These are phyloP conservation scores for Drosophila bocqueti DNA, from an alignment of 1,140 invertebrate genomes.

Conservation along the genomic window DNA sequence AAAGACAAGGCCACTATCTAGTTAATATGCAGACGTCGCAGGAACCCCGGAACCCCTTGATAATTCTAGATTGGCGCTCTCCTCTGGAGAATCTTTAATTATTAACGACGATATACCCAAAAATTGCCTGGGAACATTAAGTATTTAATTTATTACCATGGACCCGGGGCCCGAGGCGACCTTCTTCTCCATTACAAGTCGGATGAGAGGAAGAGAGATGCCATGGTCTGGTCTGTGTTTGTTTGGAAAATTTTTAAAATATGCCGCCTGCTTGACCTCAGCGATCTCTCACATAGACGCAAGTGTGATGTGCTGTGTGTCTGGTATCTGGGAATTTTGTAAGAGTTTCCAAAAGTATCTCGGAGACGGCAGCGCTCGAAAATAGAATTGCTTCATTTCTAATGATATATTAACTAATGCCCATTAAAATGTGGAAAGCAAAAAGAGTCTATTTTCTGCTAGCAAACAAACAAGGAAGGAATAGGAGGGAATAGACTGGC, in stretches of 20 bases:
- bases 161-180: constrained; percentile 29
- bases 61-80: constrained; percentile 23
- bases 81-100: constrained; percentile 67
- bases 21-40: constrained; percentile 61
- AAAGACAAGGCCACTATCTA: constrained; percentile 32
- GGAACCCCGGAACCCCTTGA: constrained; percentile 35
- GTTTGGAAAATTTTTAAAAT: constrained; percentile 57
- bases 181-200: constrained; percentile 58
- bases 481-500: constrained; percentile 14
- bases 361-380: constrained; percentile 6
- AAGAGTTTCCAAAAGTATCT: constrained; percentile 48
- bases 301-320: constrained; percentile 1
- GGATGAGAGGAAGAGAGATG: constrained; percentile 7
- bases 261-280: constrained; percentile 54
- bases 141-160: constrained; percentile 73
- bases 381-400: constrained; percentile 41
- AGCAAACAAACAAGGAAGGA: constrained; percentile 17
- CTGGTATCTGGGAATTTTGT: constrained; percentile 43
- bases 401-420: constrained; percentile 65
- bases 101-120: constrained; percentile 29
- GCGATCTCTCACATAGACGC: constrained; percentile 22
- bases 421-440: constrained; percentile 49
- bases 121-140: constrained; percentile 55
- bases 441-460: constrained; percentile 49
- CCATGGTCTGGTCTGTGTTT: constrained; percentile 13